Evolutionary conservation across 1,140 invertebrate species (phyloP).

Genomic region (Aphidius gifuensis): DNA sequence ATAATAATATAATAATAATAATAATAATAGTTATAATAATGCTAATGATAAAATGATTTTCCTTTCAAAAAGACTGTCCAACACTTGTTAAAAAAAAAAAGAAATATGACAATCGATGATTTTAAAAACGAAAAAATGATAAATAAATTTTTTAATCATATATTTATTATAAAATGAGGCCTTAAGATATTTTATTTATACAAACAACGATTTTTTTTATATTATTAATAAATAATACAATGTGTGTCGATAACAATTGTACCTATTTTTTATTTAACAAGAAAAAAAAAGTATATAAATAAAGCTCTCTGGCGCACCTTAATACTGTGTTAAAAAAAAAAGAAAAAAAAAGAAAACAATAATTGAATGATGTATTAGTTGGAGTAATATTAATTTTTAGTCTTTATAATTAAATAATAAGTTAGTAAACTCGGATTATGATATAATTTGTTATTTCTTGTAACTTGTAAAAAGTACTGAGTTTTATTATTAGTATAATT

Average conservation of each 20-base stretch:
- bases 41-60: background rate
- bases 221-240: slow-evolving; percentile 6
- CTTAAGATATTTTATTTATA: slow-evolving; percentile 20
- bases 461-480: slow-evolving; percentile 57
- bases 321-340: slow-evolving; percentile 41
- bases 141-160: background rate
- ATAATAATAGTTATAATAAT: slow-evolving; percentile 4
- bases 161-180: slow-evolving; percentile 16
- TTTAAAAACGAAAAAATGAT: background rate
- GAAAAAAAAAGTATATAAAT: slow-evolving; percentile 16
- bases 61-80: background rate
- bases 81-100: background rate
- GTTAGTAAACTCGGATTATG: slow-evolving; percentile 43
- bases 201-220: slow-evolving; percentile 19
- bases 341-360: slow-evolving; percentile 27
- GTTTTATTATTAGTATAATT: slow-evolving; percentile 49
- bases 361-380: slow-evolving; percentile 18
- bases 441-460: slow-evolving; percentile 54
- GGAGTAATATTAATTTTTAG: slow-evolving; percentile 37
- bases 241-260: slow-evolving; percentile 1
- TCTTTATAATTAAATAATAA: slow-evolving; percentile 40
- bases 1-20: slow-evolving; percentile 24
- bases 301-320: slow-evolving; percentile 37
- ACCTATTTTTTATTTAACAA: slow-evolving; percentile 3
- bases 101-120: background rate